Evolutionary conservation across 2,797 vertebrate species (phyloP), one percentile per base, ranked within the genome.

Genomic region (Carduelis carduelis): DNA sequence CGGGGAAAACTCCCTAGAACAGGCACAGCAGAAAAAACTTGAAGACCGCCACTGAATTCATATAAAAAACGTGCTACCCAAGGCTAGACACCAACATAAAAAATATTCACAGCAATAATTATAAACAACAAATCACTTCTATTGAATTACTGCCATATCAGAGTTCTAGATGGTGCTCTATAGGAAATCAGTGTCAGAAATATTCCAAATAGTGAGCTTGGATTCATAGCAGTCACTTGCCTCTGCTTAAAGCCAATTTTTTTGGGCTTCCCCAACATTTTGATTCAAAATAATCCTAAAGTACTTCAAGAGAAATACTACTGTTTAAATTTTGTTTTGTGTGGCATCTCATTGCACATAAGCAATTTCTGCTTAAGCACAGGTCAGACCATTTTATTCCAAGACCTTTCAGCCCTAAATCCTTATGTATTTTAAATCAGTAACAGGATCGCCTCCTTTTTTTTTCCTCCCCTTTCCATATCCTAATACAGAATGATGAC

Each of bases 401-500:
- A 46, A 80, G 65, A 64, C 17, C 34, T 57, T 74, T 75, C 12
- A 85, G 57, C 34, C 32, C 16, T 18, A 63, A 74, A 32, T 74
- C 34, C 27, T 68, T 46, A 32, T 0, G 4, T 24, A 35, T 39
- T 80, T 79, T 44, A 90, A 64, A 55, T 22, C 70, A 49, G 34
- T 28, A 76, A 74, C 27, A 81, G 9, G 12, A 82, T 89, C 52
- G 43, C 6, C 26, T 68, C 34, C 26, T 82, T 69, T 15, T 65
- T 13, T 8, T 3, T 2, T 1, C 9, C 5, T 16, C 4, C 6
- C 19, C 6, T 35, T 47, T 74, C 44, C 37, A 27, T 28, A 47
- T 3, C 46, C 49, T 65, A 61, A 46, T 27, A 59, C 8, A 70
- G n/a, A 84, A 89, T 8, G 14, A 69, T 43, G 27, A 27, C 60